A percentile compares a stretch with the other conserved stretches of the same genome.
Evolutionary conservation across 2,888 invertebrate genomes (phyloP).

Genomic region (Xestia rhomboidea): DNA sequence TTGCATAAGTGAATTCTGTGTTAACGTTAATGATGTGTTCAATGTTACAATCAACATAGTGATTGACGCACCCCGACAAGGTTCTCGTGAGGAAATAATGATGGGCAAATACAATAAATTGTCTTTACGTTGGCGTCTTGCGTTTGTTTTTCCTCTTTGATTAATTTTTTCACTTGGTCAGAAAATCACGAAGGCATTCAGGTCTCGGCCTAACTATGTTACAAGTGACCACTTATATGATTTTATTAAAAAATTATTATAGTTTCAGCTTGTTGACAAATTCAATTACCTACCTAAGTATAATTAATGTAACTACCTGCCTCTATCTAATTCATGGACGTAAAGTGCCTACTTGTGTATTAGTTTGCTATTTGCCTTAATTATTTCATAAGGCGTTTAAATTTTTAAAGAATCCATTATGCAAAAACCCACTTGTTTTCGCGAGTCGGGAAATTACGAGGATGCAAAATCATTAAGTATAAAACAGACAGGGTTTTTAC

Average conservation of each 20-base stretch:
- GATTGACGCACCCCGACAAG: constrained; percentile 40
- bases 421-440: not conserved
- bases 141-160: constrained; percentile 1
- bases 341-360: too few species aligned
- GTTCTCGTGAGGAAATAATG: constrained; percentile 32
- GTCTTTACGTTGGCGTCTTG: not conserved
- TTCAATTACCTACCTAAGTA: not conserved
- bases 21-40: constrained; percentile 35
- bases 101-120: constrained; percentile 38
- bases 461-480: constrained; percentile 25
- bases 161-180: not conserved
- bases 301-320: not conserved
- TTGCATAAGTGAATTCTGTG: constrained; percentile 1
- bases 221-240: not conserved
- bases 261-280: too few species aligned
- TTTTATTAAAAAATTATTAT: not conserved
- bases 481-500: constrained; percentile 26
- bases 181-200: not conserved
- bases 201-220: not conserved
- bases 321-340: not conserved
- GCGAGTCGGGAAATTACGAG: constrained; percentile 20
- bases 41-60: constrained; percentile 21
- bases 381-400: constrained; percentile 17
- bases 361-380: constrained; percentile 3
- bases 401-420: constrained; percentile 6